Conservation (phyloP, 1,140 invertebrate genomes). For the Magallana angulata region DNA sequence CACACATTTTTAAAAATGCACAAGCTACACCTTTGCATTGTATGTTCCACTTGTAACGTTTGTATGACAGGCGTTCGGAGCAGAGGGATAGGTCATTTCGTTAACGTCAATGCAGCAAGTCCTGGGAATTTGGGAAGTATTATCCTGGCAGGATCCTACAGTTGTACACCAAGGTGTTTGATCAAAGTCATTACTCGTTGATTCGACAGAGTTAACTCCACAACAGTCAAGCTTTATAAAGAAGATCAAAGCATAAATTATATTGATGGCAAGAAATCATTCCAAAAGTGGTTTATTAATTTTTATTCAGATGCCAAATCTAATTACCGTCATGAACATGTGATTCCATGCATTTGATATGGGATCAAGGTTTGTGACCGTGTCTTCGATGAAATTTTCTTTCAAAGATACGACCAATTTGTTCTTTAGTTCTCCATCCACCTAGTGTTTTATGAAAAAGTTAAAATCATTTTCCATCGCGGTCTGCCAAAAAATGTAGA, state of each 20-base stretch:
- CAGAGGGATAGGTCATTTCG: neutral
- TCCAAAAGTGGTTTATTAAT: no score
- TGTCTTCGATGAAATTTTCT: neutral
- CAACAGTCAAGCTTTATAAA: neutral
- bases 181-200: neutral
- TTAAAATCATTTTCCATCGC: no score
- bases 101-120: slow-evolving; percentile 10
- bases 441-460: neutral
- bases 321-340: slow-evolving; percentile 44
- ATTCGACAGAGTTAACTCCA: neutral
- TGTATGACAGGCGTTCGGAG: neutral
- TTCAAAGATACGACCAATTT: neutral
- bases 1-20: no score
- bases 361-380: neutral
- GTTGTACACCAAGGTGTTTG: neutral
- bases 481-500: no score
- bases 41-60: neutral
- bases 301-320: no score
- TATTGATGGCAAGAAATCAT: no score
- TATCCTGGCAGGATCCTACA: neutral
- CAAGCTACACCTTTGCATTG: neutral
- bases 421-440: neutral
- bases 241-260: no score
- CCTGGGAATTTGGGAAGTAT: neutral
- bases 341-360: slow-evolving; percentile 47